Conservation (phyloP, 1,140 invertebrate genomes). For the Diprion similis region DNA sequence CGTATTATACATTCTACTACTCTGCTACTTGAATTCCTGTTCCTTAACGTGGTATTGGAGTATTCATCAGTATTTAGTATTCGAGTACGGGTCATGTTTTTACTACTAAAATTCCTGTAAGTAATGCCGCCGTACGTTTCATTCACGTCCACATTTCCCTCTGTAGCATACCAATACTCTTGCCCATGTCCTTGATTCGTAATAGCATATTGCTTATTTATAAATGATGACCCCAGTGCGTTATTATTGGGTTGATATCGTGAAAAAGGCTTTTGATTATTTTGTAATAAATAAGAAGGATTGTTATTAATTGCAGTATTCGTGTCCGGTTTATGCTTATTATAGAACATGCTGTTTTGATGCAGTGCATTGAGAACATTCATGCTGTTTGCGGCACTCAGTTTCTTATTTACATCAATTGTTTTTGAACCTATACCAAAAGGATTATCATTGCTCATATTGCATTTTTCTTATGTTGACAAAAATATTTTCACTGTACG, state of each 20-base stretch:
- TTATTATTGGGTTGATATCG: not conserved
- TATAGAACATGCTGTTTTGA: not conserved
- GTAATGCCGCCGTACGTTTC: too few species aligned
- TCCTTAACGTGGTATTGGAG: too few species aligned
- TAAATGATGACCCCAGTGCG: not conserved
- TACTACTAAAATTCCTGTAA: too few species aligned
- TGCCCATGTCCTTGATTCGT: not conserved
- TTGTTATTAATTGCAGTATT: not conserved
- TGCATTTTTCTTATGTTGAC: not conserved
- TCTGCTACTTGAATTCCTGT: too few species aligned
- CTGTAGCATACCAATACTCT: conserved; percentile 6
- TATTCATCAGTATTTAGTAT: too few species aligned
- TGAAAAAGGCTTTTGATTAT: not conserved
- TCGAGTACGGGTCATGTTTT: too few species aligned
- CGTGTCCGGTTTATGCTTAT: not conserved
- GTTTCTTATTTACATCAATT: not conserved
- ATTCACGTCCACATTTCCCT: not conserved
- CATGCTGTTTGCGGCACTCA: not conserved
- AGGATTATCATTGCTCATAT: not conserved
- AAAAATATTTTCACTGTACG: too few species aligned
- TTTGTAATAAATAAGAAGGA: not conserved
- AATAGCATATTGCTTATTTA: not conserved
- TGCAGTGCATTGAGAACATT: not conserved
- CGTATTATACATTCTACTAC: too few species aligned
- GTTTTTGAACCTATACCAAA: not conserved